Evolutionary conservation across 2,113 vertebrate species (phyloP).

Genomic region (Kobus ellipsiprymnus): DNA sequence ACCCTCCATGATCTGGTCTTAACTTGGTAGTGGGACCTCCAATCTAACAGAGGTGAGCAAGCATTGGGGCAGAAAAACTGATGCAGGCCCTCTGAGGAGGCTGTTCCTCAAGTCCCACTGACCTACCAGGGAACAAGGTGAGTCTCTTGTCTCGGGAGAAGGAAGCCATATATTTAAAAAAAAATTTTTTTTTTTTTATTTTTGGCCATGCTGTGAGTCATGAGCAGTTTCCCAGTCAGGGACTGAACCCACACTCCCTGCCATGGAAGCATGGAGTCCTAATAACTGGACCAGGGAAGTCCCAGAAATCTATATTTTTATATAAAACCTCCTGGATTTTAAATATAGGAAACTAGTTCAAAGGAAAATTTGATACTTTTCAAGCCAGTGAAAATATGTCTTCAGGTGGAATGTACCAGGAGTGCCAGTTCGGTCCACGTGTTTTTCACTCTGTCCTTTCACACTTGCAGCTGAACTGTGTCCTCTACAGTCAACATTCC

Average conservation of each 20-base stretch:
- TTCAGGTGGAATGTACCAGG: not conserved
- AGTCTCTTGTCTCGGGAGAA: not conserved
- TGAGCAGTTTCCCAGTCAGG: not conserved
- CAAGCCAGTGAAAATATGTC: not conserved
- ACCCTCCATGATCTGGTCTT: not conserved
- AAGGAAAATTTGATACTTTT: not conserved
- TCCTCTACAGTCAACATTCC: no score
- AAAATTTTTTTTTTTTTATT: not conserved
- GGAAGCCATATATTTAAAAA: not conserved
- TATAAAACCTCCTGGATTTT: not conserved
- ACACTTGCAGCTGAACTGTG: no score
- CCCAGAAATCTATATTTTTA: not conserved
- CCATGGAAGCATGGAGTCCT: not conserved
- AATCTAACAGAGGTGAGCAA: not conserved
- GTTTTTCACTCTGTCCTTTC: not conserved
- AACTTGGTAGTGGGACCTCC: not conserved
- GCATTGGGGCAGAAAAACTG: not conserved
- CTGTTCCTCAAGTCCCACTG: rapidly evolving
- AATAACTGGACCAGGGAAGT: not conserved
- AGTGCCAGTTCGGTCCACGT: rapidly evolving
- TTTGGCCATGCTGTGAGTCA: not conserved
- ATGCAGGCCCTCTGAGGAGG: not conserved
- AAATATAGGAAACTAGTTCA: not conserved
- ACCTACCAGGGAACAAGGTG: not conserved
- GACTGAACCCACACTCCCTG: not conserved